Evolutionary conservation across 2,888 invertebrate genomes (phyloP).

Genomic region (Temnothorax unifasciatus): DNA sequence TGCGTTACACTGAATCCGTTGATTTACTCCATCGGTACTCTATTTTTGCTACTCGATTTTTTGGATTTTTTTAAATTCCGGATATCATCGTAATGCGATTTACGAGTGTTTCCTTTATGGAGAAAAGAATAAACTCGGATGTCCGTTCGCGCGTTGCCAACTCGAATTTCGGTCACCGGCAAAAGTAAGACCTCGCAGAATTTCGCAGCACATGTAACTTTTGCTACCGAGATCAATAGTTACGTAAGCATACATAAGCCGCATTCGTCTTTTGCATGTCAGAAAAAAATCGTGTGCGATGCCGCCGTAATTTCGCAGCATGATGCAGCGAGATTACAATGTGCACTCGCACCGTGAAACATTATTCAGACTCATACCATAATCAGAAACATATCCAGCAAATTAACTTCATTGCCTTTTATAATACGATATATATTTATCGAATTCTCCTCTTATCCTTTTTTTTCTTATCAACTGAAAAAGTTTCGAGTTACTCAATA

Average conservation of each 20-base stretch:
- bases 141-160: not conserved
- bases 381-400: not conserved
- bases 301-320: constrained; percentile 16
- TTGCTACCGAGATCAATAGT: constrained; percentile 27
- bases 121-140: not conserved
- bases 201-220: constrained; percentile 15
- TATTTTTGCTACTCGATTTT: too few relatives aligned
- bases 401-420: not conserved
- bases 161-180: not conserved
- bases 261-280: constrained; percentile 11
- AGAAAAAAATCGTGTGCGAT: not conserved
- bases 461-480: not conserved
- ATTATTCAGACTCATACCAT: constrained; percentile 1
- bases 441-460: not conserved
- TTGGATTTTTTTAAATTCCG: not conserved
- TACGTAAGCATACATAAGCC: constrained; percentile 11
- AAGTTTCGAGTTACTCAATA: not conserved
- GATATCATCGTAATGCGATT: not conserved
- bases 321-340: constrained; percentile 13
- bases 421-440: not conserved
- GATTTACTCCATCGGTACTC: not conserved
- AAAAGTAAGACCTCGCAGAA: not conserved
- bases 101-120: not conserved
- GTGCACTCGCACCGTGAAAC: not conserved
- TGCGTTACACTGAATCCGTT: not conserved